Conservation (phyloP, 2,113 vertebrate genomes). For the Rhea americana region DNA sequence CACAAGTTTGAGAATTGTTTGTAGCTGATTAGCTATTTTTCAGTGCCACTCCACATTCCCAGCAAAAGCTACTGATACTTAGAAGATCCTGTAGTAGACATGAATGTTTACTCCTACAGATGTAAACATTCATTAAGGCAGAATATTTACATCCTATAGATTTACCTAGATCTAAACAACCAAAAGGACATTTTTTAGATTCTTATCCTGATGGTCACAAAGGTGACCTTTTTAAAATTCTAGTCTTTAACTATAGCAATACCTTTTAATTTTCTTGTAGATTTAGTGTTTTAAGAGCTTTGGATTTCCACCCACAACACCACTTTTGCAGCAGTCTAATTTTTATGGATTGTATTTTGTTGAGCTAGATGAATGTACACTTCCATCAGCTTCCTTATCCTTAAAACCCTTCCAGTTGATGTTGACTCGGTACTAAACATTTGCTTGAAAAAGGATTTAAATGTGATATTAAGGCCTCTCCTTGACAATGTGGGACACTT, state of each 20-base stretch:
- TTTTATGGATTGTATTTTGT: not conserved
- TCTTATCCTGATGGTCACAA: not conserved
- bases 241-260: not conserved
- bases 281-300: slow-evolving; percentile 1
- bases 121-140: no score
- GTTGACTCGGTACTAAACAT: not conserved
- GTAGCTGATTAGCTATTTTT: not conserved
- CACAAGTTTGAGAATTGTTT: not conserved
- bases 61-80: not conserved
- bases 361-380: not conserved
- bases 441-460: not conserved
- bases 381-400: slow-evolving; percentile 46
- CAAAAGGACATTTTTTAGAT: not conserved
- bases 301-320: slow-evolving; percentile 34
- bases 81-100: not conserved
- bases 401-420: not conserved
- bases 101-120: no score
- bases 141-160: not conserved
- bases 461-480: not conserved
- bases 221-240: not conserved
- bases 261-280: not conserved
- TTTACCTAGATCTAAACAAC: not conserved
- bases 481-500: not conserved
- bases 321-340: slow-evolving; percentile 25
- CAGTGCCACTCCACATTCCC: rapidly evolving